These are phyloP conservation scores for Nemotelus nigrinus DNA, from an alignment of 2,888 invertebrate species.

Conservation along the genomic window DNA sequence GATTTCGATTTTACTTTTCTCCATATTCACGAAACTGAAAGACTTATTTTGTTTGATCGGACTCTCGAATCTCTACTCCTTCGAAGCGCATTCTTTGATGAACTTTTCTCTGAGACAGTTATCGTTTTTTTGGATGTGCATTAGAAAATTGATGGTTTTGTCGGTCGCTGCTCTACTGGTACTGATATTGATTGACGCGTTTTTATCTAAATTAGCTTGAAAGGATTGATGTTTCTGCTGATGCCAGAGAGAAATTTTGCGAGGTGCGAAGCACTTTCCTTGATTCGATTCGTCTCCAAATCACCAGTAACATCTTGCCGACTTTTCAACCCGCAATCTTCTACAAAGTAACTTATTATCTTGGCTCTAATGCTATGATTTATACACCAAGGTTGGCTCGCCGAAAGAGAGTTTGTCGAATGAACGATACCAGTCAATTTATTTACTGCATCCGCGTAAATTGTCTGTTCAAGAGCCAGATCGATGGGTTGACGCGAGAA, in stretches of 20 bases:
- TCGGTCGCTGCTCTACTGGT: slow-evolving; percentile 26
- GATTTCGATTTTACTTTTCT: slow-evolving; percentile 9
- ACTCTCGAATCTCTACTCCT: slow-evolving; percentile 13
- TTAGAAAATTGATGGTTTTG: slow-evolving; percentile 38
- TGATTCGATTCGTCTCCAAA: slow-evolving; percentile 35
- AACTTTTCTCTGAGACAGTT: slow-evolving; percentile 14
- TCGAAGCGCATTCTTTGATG: slow-evolving; percentile 33
- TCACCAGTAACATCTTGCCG: slow-evolving; percentile 54
- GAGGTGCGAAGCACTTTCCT: neutral
- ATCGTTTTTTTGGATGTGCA: slow-evolving; percentile 18
- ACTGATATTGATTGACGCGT: neutral
- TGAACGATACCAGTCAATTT: slow-evolving; percentile 54
- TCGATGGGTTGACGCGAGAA: slow-evolving; percentile 49
- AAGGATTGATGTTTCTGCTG: neutral
- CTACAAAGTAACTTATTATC: slow-evolving; percentile 51
- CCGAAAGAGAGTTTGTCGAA: neutral
- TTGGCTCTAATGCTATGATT: slow-evolving; percentile 53
- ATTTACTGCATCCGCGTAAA: slow-evolving; percentile 58
- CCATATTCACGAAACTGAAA: slow-evolving; percentile 31
- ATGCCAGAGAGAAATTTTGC: neutral
- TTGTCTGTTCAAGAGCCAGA: slow-evolving; percentile 57
- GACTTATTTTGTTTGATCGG: slow-evolving; percentile 33
- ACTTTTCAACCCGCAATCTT: slow-evolving; percentile 51
- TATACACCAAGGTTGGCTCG: slow-evolving; percentile 34
- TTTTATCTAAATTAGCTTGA: neutral